phyloP scores from a whole-genome alignment of 92 coral and sea anemone genomes.

The Scolanthus callimorphus region DNA sequence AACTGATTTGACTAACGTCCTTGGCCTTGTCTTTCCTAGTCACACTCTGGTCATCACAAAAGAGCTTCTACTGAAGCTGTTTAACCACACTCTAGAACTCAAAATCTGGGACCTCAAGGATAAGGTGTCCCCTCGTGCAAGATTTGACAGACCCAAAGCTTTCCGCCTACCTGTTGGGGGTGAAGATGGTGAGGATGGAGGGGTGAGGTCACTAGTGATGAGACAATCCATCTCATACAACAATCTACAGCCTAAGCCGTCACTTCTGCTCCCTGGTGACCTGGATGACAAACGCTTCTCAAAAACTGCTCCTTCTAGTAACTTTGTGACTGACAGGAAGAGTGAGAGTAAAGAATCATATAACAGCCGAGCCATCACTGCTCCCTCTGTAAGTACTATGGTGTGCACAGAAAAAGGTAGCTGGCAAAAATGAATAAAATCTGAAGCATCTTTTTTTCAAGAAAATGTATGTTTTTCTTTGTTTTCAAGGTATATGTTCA shows the following conservation, averaged over 20 bases:
- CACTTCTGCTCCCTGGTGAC: conserved; percentile 20
- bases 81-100: conserved; percentile 71
- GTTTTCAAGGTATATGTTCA: too few species aligned
- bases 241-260: conserved; percentile 71
- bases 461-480: too few species aligned
- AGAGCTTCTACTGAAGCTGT: conserved; percentile 66
- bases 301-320: conserved; percentile 49
- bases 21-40: too few species aligned
- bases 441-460: too few species aligned
- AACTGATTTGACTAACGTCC: too few species aligned
- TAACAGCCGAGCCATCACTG: conserved; percentile 77
- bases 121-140: conserved; percentile 93
- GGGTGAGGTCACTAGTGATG: conserved; percentile 68
- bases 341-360: conserved; percentile 15
- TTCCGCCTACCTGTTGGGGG: conserved; percentile 79
- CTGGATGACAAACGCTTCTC: conserved; percentile 19
- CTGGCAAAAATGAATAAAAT: too few species aligned
- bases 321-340: conserved; percentile 3
- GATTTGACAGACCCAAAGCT: conserved; percentile 98
- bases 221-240: conserved; percentile 66
- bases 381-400: conserved; percentile 94
- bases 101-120: conserved; percentile 97
- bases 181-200: conserved; percentile 63
- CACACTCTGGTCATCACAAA: conserved; percentile 74
- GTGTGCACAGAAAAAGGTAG: too few species aligned